Evolutionary conservation across 2,797 vertebrate species (phyloP).

Genomic region (Sebastiscus albofasciatus): DNA sequence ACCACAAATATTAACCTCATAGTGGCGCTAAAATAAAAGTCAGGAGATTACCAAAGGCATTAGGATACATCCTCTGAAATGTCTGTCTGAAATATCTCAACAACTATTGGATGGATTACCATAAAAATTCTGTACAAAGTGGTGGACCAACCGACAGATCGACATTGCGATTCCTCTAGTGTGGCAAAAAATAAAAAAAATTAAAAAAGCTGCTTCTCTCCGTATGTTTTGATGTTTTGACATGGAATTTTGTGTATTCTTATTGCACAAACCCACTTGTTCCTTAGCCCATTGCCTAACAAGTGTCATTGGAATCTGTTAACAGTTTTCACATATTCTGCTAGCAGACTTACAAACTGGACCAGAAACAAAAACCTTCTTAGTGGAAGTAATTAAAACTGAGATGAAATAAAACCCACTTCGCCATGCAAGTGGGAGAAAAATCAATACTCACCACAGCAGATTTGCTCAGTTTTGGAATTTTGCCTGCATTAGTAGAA

Average conservation of each 20-base stretch:
- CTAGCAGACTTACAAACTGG: neutral
- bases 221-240: neutral
- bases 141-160: neutral
- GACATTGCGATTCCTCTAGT: neutral
- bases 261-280: neutral
- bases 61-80: neutral
- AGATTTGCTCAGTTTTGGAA: constrained; percentile 33
- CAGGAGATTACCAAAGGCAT: neutral
- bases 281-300: neutral
- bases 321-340: neutral
- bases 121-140: neutral
- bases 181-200: neutral
- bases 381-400: constrained; percentile 36
- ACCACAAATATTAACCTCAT: neutral
- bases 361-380: constrained; percentile 2
- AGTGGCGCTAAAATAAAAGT: neutral
- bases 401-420: constrained; percentile 38
- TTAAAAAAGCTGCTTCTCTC: neutral
- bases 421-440: constrained; percentile 18
- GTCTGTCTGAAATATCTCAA: no score
- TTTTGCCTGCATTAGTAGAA: constrained; percentile 27
- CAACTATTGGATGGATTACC: no score
- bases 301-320: constrained; percentile 1
- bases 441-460: constrained; percentile 40
- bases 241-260: neutral